Evolutionary conservation across 2,888 invertebrate genomes (phyloP).

Genomic region (Oscheius sp.): DNA sequence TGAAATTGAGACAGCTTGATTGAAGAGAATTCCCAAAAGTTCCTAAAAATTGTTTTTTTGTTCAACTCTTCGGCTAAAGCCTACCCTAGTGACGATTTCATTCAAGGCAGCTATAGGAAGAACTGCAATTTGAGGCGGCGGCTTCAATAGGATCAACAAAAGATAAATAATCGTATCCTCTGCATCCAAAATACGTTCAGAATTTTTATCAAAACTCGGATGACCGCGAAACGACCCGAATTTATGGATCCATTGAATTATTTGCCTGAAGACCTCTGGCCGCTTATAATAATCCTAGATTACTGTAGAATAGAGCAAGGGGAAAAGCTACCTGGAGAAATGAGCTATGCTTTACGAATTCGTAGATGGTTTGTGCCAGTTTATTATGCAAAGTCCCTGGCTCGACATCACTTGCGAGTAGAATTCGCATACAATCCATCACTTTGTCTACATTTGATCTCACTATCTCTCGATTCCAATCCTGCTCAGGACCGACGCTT

Average conservation of each 20-base stretch:
- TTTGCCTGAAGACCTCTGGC: neutral
- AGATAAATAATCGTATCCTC: conserved; percentile 1
- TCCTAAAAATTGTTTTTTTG: neutral
- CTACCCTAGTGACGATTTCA: neutral
- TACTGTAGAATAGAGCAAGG: neutral
- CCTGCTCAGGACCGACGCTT: too few species aligned
- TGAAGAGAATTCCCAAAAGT: neutral
- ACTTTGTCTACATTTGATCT: too few species aligned
- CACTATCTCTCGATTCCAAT: too few species aligned
- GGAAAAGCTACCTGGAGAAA: too few species aligned
- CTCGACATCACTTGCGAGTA: too few species aligned
- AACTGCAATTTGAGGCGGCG: too few species aligned
- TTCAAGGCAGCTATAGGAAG: too few species aligned
- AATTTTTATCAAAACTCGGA: neutral
- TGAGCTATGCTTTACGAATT: too few species aligned
- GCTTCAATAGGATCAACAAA: too few species aligned
- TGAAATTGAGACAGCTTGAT: neutral
- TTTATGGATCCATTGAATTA: neutral
- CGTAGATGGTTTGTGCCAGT: too few species aligned
- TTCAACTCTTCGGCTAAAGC: neutral
- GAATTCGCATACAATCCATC: too few species aligned
- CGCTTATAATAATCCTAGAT: neutral
- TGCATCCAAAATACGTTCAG: neutral
- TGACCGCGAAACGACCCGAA: neutral
- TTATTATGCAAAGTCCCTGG: too few species aligned